These are phyloP conservation scores for Pterocles burchelli DNA, from an alignment of 2,113 vertebrate species.

Conservation along the genomic window DNA sequence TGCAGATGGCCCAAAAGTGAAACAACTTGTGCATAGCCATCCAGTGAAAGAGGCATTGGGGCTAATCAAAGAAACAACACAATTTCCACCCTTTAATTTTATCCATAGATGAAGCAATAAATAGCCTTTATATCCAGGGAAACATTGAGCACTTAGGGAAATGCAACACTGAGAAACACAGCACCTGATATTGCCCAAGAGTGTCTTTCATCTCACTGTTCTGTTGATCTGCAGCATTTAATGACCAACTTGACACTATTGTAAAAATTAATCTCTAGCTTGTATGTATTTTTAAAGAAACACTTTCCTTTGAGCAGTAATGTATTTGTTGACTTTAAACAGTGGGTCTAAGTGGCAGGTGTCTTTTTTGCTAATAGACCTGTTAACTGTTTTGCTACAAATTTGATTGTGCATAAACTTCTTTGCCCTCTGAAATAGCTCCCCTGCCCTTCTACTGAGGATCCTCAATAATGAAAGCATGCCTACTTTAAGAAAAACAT, in stretches of 20 bases:
- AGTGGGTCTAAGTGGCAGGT: neutral
- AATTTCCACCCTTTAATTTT: neutral
- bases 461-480: neutral
- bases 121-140: neutral
- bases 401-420: neutral
- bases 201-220: neutral
- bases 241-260: neutral
- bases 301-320: neutral
- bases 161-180: neutral
- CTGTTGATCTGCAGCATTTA: neutral
- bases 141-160: neutral
- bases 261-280: neutral
- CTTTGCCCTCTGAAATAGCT: neutral
- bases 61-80: neutral
- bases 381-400: rapidly evolving
- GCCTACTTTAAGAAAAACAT: neutral
- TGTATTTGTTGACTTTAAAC: neutral
- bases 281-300: neutral
- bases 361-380: neutral
- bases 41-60: neutral
- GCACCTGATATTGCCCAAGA: neutral
- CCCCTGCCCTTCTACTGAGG: neutral
- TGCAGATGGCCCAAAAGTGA: neutral
- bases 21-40: neutral
- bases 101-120: neutral